Evolutionary conservation across 1,140 invertebrate species (phyloP), one percentile per base, ranked within the genome.

Genomic region (Steinernema feltiae): DNA sequence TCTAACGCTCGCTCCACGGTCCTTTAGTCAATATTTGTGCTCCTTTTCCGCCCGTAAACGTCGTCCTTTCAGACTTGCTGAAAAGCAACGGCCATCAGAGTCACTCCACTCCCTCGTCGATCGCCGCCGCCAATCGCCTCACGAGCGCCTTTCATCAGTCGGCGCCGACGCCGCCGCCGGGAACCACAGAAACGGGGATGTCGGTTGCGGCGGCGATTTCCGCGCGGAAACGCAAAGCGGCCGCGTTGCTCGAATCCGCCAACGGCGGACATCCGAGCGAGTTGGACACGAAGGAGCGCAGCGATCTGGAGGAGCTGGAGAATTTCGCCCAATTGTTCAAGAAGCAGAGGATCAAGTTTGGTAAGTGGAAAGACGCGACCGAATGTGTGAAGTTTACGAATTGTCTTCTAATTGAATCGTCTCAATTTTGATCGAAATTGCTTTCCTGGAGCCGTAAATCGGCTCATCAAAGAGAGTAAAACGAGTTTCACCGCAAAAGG

Each of bases 301-400:
- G 94, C 12, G 94, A 97, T 87, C 90, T 97, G 30, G 94, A 96
- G 87, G 95, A 97, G 86, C 89, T 97, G 31, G 94, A 97, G 87
- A 93, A 96, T 83, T 97, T 97, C 86, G 94, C 95, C 32, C 96
- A 97, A 87, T 94, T 93, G 3, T 97, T 97, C 87, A 97, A 97
- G 85, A 94, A 97, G 88, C 89, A 94, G 69, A 89, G 95, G 81
- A 97, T 97, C 80, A 97, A 97, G 88, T 89, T 97, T 80, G 93
- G 91, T 92, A 85, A 83, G 86, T 82, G 46, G 73, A 12, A 53
- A 32, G 2, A 0, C 48, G 15, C 32, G 21, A 18, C 63, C 53
- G 24, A 18, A n/a, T 17, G 18, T 77, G 0, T 27, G 69, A 70
- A 29, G 18, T 70, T 71, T 17, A 17, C 15, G 24, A 12, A 3